Evolutionary conservation across 2,888 invertebrate species (phyloP).

Genomic region (Abrostola tripartita): DNA sequence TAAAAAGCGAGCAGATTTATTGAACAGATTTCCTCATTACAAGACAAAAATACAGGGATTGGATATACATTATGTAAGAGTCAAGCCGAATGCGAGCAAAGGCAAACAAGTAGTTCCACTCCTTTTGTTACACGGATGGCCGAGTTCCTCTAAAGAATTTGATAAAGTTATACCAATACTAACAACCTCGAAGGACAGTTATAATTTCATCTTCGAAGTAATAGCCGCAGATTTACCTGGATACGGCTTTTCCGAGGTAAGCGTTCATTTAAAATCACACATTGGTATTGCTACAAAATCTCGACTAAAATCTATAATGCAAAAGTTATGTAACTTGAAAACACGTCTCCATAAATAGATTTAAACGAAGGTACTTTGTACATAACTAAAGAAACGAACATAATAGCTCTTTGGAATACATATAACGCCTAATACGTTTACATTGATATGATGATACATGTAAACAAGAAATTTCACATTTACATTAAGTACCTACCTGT

Average conservation of each 20-base stretch:
- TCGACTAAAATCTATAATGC: constrained; percentile 23
- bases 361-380: constrained; percentile 15
- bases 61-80: constrained; percentile 93
- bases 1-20: constrained; percentile 88
- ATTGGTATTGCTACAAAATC: constrained; percentile 5
- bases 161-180: constrained; percentile 91
- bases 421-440: background rate
- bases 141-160: constrained; percentile 95
- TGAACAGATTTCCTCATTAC: constrained; percentile 93
- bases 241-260: constrained; percentile 91
- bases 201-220: constrained; percentile 91
- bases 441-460: background rate
- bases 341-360: constrained; percentile 17
- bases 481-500: constrained; percentile 6
- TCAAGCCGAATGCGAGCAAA: constrained; percentile 83
- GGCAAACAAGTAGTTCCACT: constrained; percentile 87
- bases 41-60: constrained; percentile 92
- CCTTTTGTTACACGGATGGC: constrained; percentile 95
- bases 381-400: background rate
- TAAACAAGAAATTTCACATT: background rate
- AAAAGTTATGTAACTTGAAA: constrained; percentile 18
- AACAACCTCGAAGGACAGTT: constrained; percentile 85
- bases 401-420: background rate
- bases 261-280: background rate
- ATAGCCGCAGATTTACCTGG: constrained; percentile 91